Conservation (phyloP, 1,140 invertebrate species). For the Drosophila mojavensis region DNA sequence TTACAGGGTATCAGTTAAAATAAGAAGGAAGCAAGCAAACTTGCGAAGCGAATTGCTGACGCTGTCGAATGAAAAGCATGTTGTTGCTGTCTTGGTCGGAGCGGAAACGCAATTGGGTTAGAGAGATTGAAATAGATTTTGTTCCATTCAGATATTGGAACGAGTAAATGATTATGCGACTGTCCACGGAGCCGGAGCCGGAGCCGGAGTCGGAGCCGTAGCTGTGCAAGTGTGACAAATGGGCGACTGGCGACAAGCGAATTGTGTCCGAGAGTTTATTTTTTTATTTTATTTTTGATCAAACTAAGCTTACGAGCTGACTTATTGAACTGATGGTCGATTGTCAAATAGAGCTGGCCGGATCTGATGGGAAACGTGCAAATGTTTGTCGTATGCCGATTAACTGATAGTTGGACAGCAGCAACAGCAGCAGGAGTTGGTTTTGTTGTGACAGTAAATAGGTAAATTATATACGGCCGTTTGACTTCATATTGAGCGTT, state of each 20-base stretch:
- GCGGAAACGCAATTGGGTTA: not conserved
- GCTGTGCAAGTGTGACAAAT: slow-evolving; percentile 59
- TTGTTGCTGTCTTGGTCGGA: slow-evolving; percentile 1
- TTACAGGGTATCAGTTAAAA: not conserved
- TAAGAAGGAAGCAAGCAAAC: not conserved
- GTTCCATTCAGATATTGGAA: not conserved
- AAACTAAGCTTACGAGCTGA: not conserved
- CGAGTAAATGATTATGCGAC: slow-evolving; percentile 24
- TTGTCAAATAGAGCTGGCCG: no score
- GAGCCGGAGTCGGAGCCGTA: slow-evolving; percentile 6
- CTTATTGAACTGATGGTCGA: not conserved
- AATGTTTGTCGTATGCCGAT: slow-evolving; percentile 59
- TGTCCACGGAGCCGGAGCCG: slow-evolving; percentile 2
- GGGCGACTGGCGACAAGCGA: slow-evolving; percentile 56
- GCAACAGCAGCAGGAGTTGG: slow-evolving; percentile 62
- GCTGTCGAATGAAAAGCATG: slow-evolving; percentile 3
- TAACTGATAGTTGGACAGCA: slow-evolving; percentile 59
- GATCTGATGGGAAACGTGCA: slow-evolving; percentile 39
- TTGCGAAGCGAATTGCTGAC: slow-evolving; percentile 1
- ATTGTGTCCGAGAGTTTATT: slow-evolving; percentile 57
- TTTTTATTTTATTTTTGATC: slow-evolving; percentile 26
- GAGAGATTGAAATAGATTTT: slow-evolving; percentile 9
- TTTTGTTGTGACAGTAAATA: slow-evolving; percentile 54
- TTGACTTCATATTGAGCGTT: slow-evolving; percentile 31
- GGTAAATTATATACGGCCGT: slow-evolving; percentile 1